phyloP scores from a whole-genome alignment of 2,797 vertebrate genomes.

The Darevskia nairensis region DNA sequence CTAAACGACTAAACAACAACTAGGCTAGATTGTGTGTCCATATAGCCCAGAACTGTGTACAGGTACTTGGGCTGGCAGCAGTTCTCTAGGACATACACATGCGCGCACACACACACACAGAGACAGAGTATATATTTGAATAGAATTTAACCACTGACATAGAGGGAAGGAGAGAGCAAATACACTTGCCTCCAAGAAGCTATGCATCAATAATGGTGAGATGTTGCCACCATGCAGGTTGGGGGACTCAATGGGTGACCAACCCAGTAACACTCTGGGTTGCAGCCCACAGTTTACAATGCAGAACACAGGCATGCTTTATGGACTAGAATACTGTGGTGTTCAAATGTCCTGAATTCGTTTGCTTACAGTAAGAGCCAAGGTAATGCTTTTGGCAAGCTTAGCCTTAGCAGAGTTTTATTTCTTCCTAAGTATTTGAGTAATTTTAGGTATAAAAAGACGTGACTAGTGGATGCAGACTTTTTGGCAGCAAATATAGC shows the following conservation, averaged over 20 bases:
- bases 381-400: background rate
- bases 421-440: background rate
- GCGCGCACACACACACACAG: fast-evolving
- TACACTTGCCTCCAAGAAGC: background rate
- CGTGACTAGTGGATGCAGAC: background rate
- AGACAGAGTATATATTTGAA: background rate
- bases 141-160: background rate
- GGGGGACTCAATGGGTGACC: background rate
- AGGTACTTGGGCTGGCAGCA: background rate
- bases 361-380: background rate
- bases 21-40: background rate
- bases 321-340: background rate
- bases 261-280: background rate
- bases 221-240: background rate
- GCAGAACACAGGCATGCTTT: too few species aligned
- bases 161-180: background rate
- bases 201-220: background rate
- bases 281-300: background rate
- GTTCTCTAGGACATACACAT: background rate
- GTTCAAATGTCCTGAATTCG: too few species aligned
- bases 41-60: background rate
- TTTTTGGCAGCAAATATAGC: background rate
- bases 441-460: background rate
- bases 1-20: too few species aligned
- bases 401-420: background rate